Conservation (phyloP, 2,888 invertebrate genomes). For the Lottia gigantea region DNA sequence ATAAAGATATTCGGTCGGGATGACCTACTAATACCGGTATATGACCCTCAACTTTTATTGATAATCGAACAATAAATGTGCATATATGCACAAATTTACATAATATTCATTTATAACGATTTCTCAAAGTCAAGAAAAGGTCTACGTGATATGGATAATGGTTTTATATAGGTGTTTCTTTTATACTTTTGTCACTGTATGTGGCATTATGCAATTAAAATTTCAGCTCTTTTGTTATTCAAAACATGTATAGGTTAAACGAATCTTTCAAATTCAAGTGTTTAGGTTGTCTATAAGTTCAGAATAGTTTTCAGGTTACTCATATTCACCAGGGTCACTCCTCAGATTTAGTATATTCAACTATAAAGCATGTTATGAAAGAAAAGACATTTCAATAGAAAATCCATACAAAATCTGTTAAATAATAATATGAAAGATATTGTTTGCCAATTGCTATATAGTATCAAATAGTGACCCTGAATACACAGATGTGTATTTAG, state of each 20-base stretch:
- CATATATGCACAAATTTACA: neutral
- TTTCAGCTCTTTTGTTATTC: neutral
- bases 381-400: too few species aligned
- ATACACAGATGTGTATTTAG: neutral
- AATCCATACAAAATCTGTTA: too few species aligned
- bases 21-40: too few species aligned
- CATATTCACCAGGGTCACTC: neutral
- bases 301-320: constrained; percentile 2
- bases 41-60: neutral
- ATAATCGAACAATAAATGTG: constrained; percentile 1
- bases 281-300: constrained; percentile 3
- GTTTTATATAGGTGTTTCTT: too few species aligned
- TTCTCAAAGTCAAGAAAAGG: too few species aligned
- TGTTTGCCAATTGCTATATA: too few species aligned
- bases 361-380: too few species aligned
- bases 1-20: too few species aligned
- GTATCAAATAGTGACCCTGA: too few species aligned
- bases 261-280: constrained; percentile 5
- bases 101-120: neutral
- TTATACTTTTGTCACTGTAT: neutral
- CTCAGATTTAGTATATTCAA: neutral
- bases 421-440: too few species aligned
- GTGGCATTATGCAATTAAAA: constrained; percentile 5
- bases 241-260: neutral
- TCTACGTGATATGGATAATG: too few species aligned